Base-by-base conservation (phyloP, 2,888 invertebrate genomes). In the Saturnia japonica region DNA sequence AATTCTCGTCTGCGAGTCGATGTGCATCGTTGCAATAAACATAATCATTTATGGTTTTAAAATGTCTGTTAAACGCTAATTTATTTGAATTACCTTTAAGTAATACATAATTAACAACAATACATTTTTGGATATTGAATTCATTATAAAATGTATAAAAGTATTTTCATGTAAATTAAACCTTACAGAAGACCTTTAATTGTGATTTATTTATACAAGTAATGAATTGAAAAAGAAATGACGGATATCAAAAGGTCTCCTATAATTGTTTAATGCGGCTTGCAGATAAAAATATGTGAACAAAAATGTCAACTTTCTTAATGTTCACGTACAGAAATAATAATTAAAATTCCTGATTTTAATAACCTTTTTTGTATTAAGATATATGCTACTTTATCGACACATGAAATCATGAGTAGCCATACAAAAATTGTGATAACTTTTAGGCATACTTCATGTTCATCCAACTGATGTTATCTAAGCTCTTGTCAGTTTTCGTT, bases 21-120 rank as follows among this genome's bases (percentile, higher is more conserved):
- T 19, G 19, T 76, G 62, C 62, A 66, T 60, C 43, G 69, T 73
- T 75, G 66, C 73, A 80, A 57, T 60, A 68, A 70, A 19, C 68
- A 25, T 25, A 54, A 67, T 67, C 70, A 51, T 54, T 69, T 69
- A 62, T 40, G 28, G 19, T 45, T 22, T 67, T 34, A 67, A 66
- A 66, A 22, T 19, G 22, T 9, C 40, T 19, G 34, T 64, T 40
- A 34, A 64, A 40, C 9, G 40, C 40, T 64, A 64, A 19, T 40
- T 64, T 40, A 64, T 40, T 34, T n/a, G 40, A 34, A 40, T 40
- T 8, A n/a, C 40, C 19, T 64, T 64, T 64, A 64, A 40, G 19
- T 14, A 57, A 40, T 62, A 34, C 2, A 64, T 40, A 64, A 64
- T 64, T 64, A 64, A 40, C 34, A 12, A 16, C 62, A 40, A 57